phyloP scores from a whole-genome alignment of 64 coral and sea anemone genomes.

The Trachythela sp. region DNA sequence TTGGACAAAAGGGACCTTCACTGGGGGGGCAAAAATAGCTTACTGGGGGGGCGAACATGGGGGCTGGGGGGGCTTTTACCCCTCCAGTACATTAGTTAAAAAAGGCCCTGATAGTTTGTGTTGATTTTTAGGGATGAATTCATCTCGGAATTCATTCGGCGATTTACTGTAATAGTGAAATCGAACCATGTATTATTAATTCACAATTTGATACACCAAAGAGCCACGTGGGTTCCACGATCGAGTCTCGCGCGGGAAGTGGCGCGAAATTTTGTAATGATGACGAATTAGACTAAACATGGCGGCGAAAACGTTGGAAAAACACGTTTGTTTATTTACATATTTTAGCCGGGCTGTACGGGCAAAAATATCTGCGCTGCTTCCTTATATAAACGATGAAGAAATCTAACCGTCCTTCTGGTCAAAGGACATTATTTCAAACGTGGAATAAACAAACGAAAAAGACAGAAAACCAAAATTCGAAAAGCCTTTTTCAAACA shows the following conservation, averaged over 20 bases:
- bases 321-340: not conserved
- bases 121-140: no score
- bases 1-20: no score
- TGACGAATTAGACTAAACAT: slow-evolving; percentile 3
- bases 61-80: no score
- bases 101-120: no score
- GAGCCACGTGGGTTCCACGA: no score
- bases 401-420: not conserved
- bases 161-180: no score
- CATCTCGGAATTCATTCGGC: no score
- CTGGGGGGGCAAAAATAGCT: no score
- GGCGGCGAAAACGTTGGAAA: not conserved
- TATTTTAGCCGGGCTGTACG: not conserved
- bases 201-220: no score
- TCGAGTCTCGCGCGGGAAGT: not conserved
- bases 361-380: not conserved
- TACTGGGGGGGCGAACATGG: no score
- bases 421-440: not conserved
- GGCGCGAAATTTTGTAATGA: not conserved
- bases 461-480: not conserved
- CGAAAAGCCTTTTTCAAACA: not conserved
- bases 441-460: not conserved
- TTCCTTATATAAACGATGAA: not conserved
- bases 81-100: no score
- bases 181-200: no score